Base-by-base conservation (phyloP, 2,113 vertebrate species). In the Ginglymostoma cirratum region DNA sequence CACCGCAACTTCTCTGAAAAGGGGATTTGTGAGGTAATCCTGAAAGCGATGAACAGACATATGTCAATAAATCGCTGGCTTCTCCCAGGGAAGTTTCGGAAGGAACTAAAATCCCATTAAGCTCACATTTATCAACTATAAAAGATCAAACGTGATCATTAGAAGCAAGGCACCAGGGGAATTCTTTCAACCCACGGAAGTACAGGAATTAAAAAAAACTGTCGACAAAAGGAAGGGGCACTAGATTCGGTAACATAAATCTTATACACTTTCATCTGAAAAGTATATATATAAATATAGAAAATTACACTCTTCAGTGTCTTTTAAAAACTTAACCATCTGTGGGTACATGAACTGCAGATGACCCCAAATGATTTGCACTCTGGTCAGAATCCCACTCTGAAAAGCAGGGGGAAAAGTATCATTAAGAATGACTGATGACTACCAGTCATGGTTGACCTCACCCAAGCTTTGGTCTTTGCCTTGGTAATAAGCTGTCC, bases 401-500 rank as follows among this genome's bases (percentile, higher is more conserved):
- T 97, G 98, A 98, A 98, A 93, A 97, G 98, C 98, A 96, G 80
- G 97, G 98, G 97, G 97, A 98, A 93, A 98, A 98, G 98, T 98
- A 98, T 98, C 98, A 98, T 99, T 98, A 99, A 98, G 98, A 97
- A 98, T 99, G 98, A 99, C 98, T 98, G 98, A 99, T 99, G 98
- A 99, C 98, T 98, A 97, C 98, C 98, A 98, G 98, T 98, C 98
- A 98, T 98, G 98, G 97, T 97, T 98, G 98, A 98, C 98, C 98
- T 98, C 98, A 98, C 97, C 98, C 98, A 97, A 97, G 98, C 98
- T 98, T 98, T 98, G 98, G 98, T 98, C 98, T 98, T 98, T 98
- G 98, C 98, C 98, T 98, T 97, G 97, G 97, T 98, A 98, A 98
- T 98, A 98, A 98, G 98, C 97, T 97, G 97, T 96, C 97, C 98